phyloP scores from a whole-genome alignment of 2,888 invertebrate genomes.

The Hypolimnas misippus region DNA sequence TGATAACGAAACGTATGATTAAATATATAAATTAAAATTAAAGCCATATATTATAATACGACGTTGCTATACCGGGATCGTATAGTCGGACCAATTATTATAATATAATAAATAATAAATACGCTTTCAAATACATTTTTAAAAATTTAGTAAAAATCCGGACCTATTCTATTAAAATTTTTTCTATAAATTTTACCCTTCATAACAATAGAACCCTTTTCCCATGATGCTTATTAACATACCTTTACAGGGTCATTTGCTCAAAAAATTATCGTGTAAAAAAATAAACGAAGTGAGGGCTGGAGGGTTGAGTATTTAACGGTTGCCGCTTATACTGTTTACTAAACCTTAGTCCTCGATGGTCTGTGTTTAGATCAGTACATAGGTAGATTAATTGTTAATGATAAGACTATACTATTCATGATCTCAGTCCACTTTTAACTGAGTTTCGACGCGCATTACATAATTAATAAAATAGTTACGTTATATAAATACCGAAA shows the following conservation, averaged over 20 bases:
- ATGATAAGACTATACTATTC: slow-evolving; percentile 12
- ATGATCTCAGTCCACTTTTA: slow-evolving; percentile 18
- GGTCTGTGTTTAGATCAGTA: slow-evolving; percentile 13
- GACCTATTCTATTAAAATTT: neutral
- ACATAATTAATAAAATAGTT: neutral
- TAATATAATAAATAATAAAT: neutral
- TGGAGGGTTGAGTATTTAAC: too few relatives aligned
- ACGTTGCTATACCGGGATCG: neutral
- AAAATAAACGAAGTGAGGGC: neutral
- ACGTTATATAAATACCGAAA: too few relatives aligned
- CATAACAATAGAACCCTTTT: neutral
- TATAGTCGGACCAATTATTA: slow-evolving; percentile 6
- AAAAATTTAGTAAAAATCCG: neutral
- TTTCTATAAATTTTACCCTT: neutral
- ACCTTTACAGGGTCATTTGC: slow-evolving; percentile 7
- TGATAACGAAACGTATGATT: neutral
- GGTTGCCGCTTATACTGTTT: slow-evolving; percentile 15
- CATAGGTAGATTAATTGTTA: slow-evolving; percentile 16
- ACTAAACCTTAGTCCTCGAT: slow-evolving; percentile 2
- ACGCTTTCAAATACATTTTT: slow-evolving; percentile 1
- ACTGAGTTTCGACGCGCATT: neutral
- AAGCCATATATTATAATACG: neutral
- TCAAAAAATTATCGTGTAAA: slow-evolving; percentile 1
- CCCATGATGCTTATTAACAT: neutral
- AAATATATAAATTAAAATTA: slow-evolving; percentile 1